Percentiles rank a stretch among this genome's conserved stretches.
Evolutionary conservation across 2,113 vertebrate genomes (phyloP).

Genomic region (Calyptommatus sinebrachiatus): DNA sequence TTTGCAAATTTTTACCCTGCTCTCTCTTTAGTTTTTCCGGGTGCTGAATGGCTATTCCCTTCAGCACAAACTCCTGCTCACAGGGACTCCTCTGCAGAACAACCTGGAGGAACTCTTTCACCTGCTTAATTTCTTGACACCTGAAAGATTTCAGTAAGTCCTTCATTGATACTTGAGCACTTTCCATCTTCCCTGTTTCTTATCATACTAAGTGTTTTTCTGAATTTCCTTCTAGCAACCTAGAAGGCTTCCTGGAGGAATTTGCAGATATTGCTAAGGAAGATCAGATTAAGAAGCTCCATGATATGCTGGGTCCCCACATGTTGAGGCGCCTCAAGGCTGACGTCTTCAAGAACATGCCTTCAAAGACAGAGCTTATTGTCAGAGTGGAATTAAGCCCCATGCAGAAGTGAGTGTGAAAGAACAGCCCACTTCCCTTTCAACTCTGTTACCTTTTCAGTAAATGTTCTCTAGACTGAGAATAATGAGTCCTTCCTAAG

Average conservation of each 20-base stretch:
- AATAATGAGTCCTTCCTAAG: not conserved
- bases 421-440: slow-evolving; percentile 19
- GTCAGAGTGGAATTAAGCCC: slow-evolving; percentile 94
- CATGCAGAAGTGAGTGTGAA: slow-evolving; percentile 91
- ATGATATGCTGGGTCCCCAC: slow-evolving; percentile 96
- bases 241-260: slow-evolving; percentile 96
- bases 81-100: slow-evolving; percentile 95
- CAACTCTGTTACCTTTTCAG: not conserved
- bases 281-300: slow-evolving; percentile 98
- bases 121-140: slow-evolving; percentile 94
- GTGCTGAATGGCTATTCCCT: slow-evolving; percentile 94
- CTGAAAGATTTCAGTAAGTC: slow-evolving; percentile 93
- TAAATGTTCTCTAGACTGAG: not conserved
- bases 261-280: slow-evolving; percentile 98
- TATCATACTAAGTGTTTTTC: not conserved
- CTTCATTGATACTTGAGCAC: not conserved
- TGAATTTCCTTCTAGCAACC: slow-evolving; percentile 75
- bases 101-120: slow-evolving; percentile 97
- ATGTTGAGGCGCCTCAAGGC: slow-evolving; percentile 96
- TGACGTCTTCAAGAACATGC: slow-evolving; percentile 98
- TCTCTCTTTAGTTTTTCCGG: slow-evolving; percentile 89
- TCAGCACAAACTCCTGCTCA: slow-evolving; percentile 93
- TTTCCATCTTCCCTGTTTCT: slow-evolving; percentile 24
- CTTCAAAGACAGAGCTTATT: slow-evolving; percentile 94
- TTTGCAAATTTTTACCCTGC: not conserved